Evolutionary conservation across 2,888 invertebrate genomes (phyloP), one percentile per base, ranked within the genome.

Genomic region (Xestia sexstrigata): DNA sequence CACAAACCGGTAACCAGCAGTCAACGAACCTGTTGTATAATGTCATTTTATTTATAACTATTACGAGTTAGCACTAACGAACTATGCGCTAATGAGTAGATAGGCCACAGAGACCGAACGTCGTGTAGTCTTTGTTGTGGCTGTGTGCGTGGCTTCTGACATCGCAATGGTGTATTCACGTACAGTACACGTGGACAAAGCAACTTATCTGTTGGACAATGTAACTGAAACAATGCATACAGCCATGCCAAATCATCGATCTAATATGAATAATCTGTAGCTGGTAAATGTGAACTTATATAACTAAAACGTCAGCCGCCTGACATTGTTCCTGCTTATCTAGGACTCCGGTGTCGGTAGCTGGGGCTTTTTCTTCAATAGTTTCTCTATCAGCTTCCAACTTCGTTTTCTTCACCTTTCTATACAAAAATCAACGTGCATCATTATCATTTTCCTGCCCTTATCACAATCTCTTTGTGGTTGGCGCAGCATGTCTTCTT

Each of bases 11-110:
- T 78, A 66, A 75, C 68, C 69, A 52, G 66, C 55, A 74, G 86
- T 84, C 86, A 86, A 58, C 74, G 81, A 85, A 80, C 85, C 77
- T 74, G 72, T 47, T 79, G 47, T 39, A 55, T 70, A 81, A 78
- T 85, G 84, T 80, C 71, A 71, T 84, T 73, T 79, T 81, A 81
- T 84, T 84, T 73, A 81, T 84, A 83, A 74, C 81, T 73, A 83
- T 80, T 84, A 76, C 70, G 60, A 83, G 35, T 39, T 52, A 63
- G n/a, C 70, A 35, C 52, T 75, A 67, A 69, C 60, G 55, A 79
- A 68, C 60, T 73, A 30, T 47, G 55, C 20, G 26, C 26, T 76
- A 5, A 49, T 23, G 70, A 81, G 39, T 76, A 82, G 49, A 68
- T 52, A 77, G 9, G 15, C 0, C 0, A 39, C 62, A 68, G 71